Evolutionary conservation across 2,797 vertebrate genomes (phyloP).

Genomic region (Phrynocephalus forsythii): DNA sequence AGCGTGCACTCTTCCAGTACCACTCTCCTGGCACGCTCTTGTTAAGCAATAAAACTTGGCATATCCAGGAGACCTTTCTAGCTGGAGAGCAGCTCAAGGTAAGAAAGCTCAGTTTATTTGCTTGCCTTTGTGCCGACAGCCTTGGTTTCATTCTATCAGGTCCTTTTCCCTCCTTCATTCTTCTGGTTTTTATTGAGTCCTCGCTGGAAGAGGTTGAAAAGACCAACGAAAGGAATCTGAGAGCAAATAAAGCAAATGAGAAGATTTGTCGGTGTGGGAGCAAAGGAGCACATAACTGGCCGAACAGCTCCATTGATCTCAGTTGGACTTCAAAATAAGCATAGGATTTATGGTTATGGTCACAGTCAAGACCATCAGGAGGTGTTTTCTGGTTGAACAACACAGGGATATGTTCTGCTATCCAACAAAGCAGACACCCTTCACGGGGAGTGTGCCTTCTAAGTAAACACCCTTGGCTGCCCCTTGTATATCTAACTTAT

Average conservation of each 20-base stretch:
- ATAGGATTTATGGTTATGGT: neutral
- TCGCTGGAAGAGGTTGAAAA: neutral
- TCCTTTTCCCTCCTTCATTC: neutral
- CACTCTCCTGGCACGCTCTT: constrained; percentile 10
- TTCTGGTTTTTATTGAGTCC: neutral
- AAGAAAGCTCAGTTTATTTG: constrained; percentile 42
- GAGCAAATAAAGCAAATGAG: neutral
- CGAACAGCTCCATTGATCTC: neutral
- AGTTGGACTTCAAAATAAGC: neutral
- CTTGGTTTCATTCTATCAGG: neutral
- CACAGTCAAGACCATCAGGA: too few species aligned
- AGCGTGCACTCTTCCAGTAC: constrained; percentile 27
- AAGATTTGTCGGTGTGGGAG: too few species aligned
- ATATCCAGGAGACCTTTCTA: constrained; percentile 12
- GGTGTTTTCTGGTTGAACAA: neutral
- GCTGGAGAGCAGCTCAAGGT: constrained; percentile 54
- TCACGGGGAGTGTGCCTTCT: neutral
- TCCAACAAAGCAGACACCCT: neutral
- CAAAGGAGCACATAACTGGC: too few species aligned
- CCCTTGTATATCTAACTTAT: neutral
- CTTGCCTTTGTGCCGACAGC: neutral
- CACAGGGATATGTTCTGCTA: neutral
- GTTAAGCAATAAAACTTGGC: constrained; percentile 6
- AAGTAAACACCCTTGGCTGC: neutral
- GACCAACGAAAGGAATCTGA: neutral